Base-by-base conservation (phyloP, 1,140 invertebrate genomes). In the Anthonomus grandis region DNA sequence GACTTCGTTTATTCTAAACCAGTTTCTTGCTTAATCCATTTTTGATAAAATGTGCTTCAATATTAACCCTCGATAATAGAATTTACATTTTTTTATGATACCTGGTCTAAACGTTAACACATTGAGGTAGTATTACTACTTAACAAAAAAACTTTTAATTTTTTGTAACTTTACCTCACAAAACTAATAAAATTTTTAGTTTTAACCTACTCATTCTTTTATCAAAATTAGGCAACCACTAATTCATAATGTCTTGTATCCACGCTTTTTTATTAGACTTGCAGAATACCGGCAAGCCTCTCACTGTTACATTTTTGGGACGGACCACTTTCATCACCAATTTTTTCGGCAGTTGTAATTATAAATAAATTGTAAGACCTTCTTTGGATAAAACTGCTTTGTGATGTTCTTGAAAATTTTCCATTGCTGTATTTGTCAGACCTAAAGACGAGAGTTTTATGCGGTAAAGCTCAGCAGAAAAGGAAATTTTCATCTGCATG, bases 11-110 rank as follows among this genome's bases (percentile, higher is more conserved):
- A 31, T n/a, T 31, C 27, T 31, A 8, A 31, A 31, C 6, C n/a
- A n/a, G n/a, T n/a, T n/a, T n/a, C n/a, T n/a, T n/a, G n/a, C n/a
- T n/a, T n/a, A n/a, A n/a, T n/a, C n/a, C n/a, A n/a, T n/a, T n/a
- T n/a, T n/a, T n/a, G n/a, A n/a, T n/a, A n/a, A n/a, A 6, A 31
- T 6, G 27, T 41, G 38, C 18, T 41, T 41, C 13, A 41, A 41
- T 15, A 41, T 41, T 19, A 41, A 41, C n/a, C 18, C n/a, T 19
- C 38, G 38, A 41, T 41, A 41, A 41, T 41, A 41, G 18, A 41
- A 41, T 41, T 41, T 41, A 19, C 6, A 41, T 8, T 41, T 41
- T 13, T 41, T 5, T 41, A 41, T 41, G 38, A 41, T 41, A 41
- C n/a, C 18, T 41, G 38, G 18, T 41, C 38, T 19, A 41, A 13